Evolutionary conservation across 2,113 vertebrate species (phyloP), one percentile per base, ranked within the genome.

Genomic region (Channa maculata): DNA sequence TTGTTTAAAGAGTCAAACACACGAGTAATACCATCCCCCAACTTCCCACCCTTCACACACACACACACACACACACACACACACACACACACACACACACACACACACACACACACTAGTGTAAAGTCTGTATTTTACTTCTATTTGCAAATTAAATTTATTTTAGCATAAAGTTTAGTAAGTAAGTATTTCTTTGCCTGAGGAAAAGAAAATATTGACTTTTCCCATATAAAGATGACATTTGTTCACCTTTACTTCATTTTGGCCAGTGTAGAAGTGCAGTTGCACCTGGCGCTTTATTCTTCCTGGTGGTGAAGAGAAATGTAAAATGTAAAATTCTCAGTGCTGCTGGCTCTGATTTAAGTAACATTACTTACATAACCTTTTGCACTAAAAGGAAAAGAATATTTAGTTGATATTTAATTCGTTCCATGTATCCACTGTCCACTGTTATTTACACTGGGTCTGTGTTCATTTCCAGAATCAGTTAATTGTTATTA

Each of bases 131-230:
- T 60, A 59, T 63, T 77, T 62, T 38, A 75, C 65, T 62, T 69
- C 53, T 58, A 67, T 80, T 49, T 77, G 38, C 75, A 85, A 86
- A 89, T 89, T 76, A 86, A 85, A 45, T 75, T 67, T 66, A 44
- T 77, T 86, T 83, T 39, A 77, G 79, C 66, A 82, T 61, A 86
- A 73, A 79, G 54, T 77, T 61, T 14, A 73, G 50, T 43, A 73
- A 67, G 53, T 52, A 64, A 67, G 55, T 73, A 61, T 65, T 53
- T 82, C 38, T 62, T 13, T 46, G 80, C 84, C 73, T 24, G 54
- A 78, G 72, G 83, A 85, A 77, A 85, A 66, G 3, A 34, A 3
- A 72, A 64, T 84, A 77, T 88, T 83, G 78, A 85, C 81, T 74
- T 75, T 44, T 70, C 10, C 39, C 6, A 62, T 83, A 67, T 83